Evolutionary conservation across 2,113 vertebrate genomes (phyloP).

Genomic region (Megaleporinus macrocephalus): DNA sequence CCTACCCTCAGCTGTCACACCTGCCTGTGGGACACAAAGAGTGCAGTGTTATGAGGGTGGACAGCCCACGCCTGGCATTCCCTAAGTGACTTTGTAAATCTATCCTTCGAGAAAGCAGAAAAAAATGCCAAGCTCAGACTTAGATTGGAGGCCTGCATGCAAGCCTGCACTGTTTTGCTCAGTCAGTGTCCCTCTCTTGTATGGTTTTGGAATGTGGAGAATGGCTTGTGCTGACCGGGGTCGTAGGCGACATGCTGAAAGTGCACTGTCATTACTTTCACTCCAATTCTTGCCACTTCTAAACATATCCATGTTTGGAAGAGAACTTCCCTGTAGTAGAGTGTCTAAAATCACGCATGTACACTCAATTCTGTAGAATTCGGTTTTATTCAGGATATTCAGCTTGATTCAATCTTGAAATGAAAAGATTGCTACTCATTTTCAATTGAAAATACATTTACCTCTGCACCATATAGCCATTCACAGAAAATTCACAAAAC

Average conservation of each 20-base stretch:
- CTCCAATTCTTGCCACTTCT: neutral
- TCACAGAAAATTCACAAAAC: too few species aligned
- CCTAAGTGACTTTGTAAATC: constrained; percentile 57
- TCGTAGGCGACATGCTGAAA: constrained; percentile 24
- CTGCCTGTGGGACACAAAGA: constrained; percentile 70
- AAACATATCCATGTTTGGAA: neutral
- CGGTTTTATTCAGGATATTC: neutral
- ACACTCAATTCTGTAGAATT: neutral
- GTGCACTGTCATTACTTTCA: constrained; percentile 14
- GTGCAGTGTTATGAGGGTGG: constrained; percentile 61
- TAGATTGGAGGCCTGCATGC: neutral
- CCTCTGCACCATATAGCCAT: too few species aligned
- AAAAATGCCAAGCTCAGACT: constrained; percentile 8
- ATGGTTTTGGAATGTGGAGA: constrained; percentile 5
- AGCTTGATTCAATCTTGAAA: neutral
- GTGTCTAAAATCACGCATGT: neutral
- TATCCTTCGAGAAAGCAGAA: constrained; percentile 43
- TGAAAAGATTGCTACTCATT: neutral
- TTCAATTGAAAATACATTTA: neutral
- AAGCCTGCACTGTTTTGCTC: neutral
- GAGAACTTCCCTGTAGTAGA: neutral
- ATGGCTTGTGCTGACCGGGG: neutral
- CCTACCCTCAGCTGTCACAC: constrained; percentile 72
- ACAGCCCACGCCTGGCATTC: constrained; percentile 65
- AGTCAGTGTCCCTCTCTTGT: neutral